phyloP scores from a whole-genome alignment of 2,797 vertebrate species.

The Moxostoma hubbsi region DNA sequence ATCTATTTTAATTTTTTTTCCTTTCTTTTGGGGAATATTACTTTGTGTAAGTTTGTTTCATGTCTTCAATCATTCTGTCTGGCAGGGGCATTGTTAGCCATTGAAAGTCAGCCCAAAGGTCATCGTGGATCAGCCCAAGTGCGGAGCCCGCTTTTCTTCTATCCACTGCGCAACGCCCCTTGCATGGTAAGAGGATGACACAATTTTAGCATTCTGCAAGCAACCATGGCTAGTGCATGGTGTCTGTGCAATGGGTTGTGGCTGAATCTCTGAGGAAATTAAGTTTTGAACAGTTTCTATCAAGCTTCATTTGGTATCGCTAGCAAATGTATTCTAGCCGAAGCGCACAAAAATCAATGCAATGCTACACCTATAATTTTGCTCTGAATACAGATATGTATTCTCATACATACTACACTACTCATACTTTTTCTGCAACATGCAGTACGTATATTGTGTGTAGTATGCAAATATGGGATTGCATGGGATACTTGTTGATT shows the following conservation, averaged over 20 bases:
- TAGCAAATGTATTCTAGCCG: conserved; percentile 40
- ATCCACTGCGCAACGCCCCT: conserved; percentile 90
- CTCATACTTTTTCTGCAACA: not conserved
- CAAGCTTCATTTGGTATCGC: conserved; percentile 38
- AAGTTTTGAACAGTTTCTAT: conserved; percentile 43
- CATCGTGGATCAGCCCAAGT: conserved; percentile 72
- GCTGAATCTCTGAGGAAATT: conserved; percentile 51
- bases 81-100: conserved; percentile 80
- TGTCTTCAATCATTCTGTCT: conserved; percentile 47
- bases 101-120: conserved; percentile 83
- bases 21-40: not conserved
- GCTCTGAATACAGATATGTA: conserved; percentile 37
- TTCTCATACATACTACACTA: not conserved
- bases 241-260: conserved; percentile 26
- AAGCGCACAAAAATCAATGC: conserved; percentile 7
- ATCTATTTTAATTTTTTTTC: not conserved
- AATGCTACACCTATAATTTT: conserved; percentile 31
- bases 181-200: conserved; percentile 83
- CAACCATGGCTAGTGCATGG: not conserved
- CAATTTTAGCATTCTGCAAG: conserved; percentile 19
- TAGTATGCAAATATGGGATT: not conserved
- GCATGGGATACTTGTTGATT: not conserved
- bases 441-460: not conserved
- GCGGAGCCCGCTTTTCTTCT: conserved; percentile 86
- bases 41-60: conserved; percentile 23